A percentile compares a stretch with the other conserved stretches of the same genome.
Evolutionary conservation across 2,888 invertebrate genomes (phyloP).

Genomic region (Nematopogon swammerdamellus): DNA sequence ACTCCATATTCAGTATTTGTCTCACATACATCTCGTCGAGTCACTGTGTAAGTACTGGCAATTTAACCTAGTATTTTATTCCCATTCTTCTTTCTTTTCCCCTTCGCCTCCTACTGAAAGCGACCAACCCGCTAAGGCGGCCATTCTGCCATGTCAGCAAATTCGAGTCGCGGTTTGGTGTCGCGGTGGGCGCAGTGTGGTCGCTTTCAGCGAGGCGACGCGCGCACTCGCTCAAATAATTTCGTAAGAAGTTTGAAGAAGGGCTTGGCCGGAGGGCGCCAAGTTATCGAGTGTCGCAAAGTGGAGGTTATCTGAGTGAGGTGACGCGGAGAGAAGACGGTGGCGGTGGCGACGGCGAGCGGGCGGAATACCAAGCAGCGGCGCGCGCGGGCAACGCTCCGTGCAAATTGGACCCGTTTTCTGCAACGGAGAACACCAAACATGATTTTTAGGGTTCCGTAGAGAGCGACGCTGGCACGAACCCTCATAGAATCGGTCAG

Average conservation of each 20-base stretch:
- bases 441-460: too few species aligned
- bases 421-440: too few species aligned
- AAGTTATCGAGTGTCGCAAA: constrained; percentile 33
- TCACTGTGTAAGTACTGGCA: constrained; percentile 27
- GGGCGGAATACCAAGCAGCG: neutral
- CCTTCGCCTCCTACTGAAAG: constrained; percentile 12
- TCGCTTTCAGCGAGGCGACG: neutral
- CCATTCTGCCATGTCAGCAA: too few species aligned
- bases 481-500: too few species aligned
- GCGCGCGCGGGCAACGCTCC: neutral
- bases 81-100: constrained; percentile 13
- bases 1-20: constrained; percentile 26
- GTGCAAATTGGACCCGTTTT: neutral
- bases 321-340: neutral
- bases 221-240: constrained; percentile 40
- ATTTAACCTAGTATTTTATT: constrained; percentile 18
- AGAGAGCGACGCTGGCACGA: too few species aligned
- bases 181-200: too few species aligned
- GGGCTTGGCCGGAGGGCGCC: constrained; percentile 32
- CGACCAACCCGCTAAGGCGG: neutral
- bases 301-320: constrained; percentile 15
- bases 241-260: constrained; percentile 41
- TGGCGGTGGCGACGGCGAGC: neutral
- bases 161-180: too few species aligned
- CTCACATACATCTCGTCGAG: constrained; percentile 23